Evolutionary conservation across 2,797 vertebrate genomes (phyloP).

Genomic region (Onychomys torridus): DNA sequence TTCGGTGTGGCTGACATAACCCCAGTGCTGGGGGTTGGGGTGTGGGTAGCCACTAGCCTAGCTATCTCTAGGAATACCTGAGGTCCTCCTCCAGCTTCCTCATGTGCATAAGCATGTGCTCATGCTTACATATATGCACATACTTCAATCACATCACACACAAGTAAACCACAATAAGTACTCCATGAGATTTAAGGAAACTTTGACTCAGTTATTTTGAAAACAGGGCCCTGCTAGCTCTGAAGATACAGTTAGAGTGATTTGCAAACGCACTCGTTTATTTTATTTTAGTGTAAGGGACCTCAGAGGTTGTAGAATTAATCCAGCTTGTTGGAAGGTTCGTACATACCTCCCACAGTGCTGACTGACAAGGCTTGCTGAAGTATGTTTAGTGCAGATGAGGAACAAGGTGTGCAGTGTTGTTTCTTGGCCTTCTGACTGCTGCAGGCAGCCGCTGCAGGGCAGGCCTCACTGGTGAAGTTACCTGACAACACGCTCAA

Average conservation of each 20-base stretch:
- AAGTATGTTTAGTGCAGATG: not conserved
- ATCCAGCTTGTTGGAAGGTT: not conserved
- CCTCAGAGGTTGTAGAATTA: not conserved
- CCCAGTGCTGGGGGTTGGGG: not conserved
- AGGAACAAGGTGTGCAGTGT: not conserved
- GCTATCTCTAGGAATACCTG: not conserved
- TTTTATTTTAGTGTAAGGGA: constrained; percentile 33
- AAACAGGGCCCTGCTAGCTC: not conserved
- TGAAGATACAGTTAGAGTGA: not conserved
- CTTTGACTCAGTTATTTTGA: not conserved
- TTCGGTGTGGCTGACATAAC: not conserved
- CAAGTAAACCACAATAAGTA: not conserved
- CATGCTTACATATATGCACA: not conserved
- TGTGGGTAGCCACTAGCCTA: not conserved
- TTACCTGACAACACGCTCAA: constrained; percentile 95
- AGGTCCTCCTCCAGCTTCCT: not conserved
- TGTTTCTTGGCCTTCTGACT: constrained; percentile 22
- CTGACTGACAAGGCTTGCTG: not conserved
- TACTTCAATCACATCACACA: not conserved
- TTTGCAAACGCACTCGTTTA: not conserved
- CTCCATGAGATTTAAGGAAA: not conserved
- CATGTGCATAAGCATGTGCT: not conserved
- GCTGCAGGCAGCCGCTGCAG: constrained; percentile 86
- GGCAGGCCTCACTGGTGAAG: constrained; percentile 94
- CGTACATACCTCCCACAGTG: not conserved